Conservation (phyloP, 2,113 vertebrate species). For the Cyanoliseus patagonus region DNA sequence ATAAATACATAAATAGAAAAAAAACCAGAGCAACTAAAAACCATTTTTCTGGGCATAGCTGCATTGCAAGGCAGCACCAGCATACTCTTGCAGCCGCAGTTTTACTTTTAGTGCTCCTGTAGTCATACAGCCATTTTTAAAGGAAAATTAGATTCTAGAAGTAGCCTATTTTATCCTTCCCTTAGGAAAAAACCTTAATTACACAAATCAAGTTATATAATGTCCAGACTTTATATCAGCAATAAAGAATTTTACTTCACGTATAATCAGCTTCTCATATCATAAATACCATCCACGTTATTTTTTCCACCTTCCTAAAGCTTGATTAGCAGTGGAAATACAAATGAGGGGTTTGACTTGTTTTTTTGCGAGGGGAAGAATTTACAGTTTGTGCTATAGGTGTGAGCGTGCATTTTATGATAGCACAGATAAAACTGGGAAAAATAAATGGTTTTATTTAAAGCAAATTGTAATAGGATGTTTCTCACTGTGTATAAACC, state of each 20-base stretch:
- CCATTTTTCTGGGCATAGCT: background rate
- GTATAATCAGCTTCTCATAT: background rate
- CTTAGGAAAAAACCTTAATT: conserved; percentile 4
- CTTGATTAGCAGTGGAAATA: background rate
- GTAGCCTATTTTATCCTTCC: background rate
- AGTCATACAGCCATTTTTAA: background rate
- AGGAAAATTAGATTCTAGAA: background rate
- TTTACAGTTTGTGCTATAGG: background rate
- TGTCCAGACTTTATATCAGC: background rate
- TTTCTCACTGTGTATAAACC: background rate
- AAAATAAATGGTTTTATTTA: background rate
- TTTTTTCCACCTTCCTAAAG: background rate
- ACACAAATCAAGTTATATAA: conserved; percentile 5
- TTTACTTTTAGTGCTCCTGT: background rate
- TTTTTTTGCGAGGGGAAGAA: background rate
- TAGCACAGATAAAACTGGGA: background rate
- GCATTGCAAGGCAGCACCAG: background rate
- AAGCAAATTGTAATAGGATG: background rate
- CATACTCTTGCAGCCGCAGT: background rate
- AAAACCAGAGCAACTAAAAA: background rate
- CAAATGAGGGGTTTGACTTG: background rate
- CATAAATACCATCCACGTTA: background rate
- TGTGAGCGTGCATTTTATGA: background rate
- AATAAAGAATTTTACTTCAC: background rate
- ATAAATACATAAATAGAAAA: background rate